Base-by-base conservation (phyloP, 2,797 vertebrate genomes). In the Galagoides demidoff region DNA sequence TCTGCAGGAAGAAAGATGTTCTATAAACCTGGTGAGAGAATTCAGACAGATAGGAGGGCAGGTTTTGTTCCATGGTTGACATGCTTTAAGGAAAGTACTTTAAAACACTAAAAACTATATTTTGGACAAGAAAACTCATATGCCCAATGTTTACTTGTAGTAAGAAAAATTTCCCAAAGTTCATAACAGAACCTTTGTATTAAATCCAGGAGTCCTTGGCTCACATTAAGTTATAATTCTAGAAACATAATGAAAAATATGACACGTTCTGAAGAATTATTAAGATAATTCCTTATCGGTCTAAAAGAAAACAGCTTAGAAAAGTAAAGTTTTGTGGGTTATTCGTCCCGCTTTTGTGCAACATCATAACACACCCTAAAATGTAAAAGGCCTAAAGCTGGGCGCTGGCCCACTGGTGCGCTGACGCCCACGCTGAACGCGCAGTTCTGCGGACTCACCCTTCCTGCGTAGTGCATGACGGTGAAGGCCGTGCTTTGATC, bases 401-500 rank as follows among this genome's bases (percentile, higher is more conserved):
- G 3, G 17, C 63, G 27, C 19, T 23, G 45, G 16, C 12, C n/a
- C 52, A 45, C 5, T 8, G 39, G 17, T 3, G 0, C 81, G 2
- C 25, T 7, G 27, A 27, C 1, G 2, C 8, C 2, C 1, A 7
- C 25, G 17, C 10, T 4, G 11, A 10, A n/a, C 5, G 0, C 6
- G 1, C 0, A 2, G 10, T 1, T 20, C 27, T 14, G 3, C 5
- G 2, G 76, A 98, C 99, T 98, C 94, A 99, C 99, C 99, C 99
- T 99, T 93, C 99, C 99, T 4, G 99, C 99, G 0, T 99, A 99
- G 98, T 99, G 99, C 98, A 98, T 98, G 94, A 99, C 97, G 0
- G 98, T 99, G 98, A 99, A 99, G 3, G 98, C 98, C 0, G 98
- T 98, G 43, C 99, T 99, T 85, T 99, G 99, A 96, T 99, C 99